Base-by-base conservation (phyloP, 2,797 vertebrate genomes). In the Gobio occitaniae region DNA sequence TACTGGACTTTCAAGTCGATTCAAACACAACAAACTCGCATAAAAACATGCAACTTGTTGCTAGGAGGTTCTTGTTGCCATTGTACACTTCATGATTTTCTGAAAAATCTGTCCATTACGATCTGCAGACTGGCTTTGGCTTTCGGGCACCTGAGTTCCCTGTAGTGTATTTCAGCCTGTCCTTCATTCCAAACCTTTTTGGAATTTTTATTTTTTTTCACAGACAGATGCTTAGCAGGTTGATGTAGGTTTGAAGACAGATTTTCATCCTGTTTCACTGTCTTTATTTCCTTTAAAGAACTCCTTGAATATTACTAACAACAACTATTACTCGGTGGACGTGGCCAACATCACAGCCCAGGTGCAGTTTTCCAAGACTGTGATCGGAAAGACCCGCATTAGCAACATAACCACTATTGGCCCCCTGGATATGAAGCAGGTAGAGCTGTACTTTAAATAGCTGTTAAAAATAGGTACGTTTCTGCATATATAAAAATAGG, bases 291-390 rank as follows among this genome's bases (percentile, higher is more conserved):
- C 82, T 91, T 92, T 91, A 6, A 91, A 99, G 98, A 99, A 96
- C 89, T 97, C 96, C 0, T 86, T 99, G 90, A 99, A 98, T 93
- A 99, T 99, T 93, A 99, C 97, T 0, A 99, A 99, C 87, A 99
- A 99, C 89, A 99, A 98, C 91, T 98, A 96, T 89, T 99, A 98
- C 86, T 96, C 97, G 0, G 96, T 98, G 88, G 95, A 96, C 88
- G 97, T 98, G 89, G 95, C 97, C 89, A 97, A 97, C 90, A 96
- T 98, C 90, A 97, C 96, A 82, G 97, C 96, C 15, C 97, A 98
- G 92, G 97, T 98, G 88, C 97, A 97, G 89, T 98, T 98, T 90
- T 96, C 96, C 41, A 97, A 97, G 93, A 98, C 96, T 0, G 97
- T 99, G 86, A 98, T 98, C 70, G 97, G 97, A 70, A 98, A 97